phyloP scores from a whole-genome alignment of 1,140 invertebrate species.

The Zaprionus africanus region DNA sequence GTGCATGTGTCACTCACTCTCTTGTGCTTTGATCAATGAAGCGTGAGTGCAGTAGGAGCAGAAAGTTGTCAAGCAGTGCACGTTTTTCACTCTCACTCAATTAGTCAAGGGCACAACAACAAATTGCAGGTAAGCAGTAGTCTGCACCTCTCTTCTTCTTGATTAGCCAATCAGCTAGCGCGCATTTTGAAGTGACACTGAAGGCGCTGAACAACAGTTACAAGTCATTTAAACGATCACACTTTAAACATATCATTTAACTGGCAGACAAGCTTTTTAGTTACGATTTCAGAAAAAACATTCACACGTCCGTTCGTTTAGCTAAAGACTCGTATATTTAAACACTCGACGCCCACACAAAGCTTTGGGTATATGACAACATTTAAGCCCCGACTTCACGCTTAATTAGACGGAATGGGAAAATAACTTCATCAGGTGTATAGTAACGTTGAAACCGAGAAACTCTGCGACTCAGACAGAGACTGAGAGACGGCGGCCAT shows the following conservation, averaged over 20 bases:
- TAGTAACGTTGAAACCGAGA: slow-evolving; percentile 18
- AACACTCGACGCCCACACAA: slow-evolving; percentile 50
- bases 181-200: not conserved
- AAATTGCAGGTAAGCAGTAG: not conserved
- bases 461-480: slow-evolving; percentile 4
- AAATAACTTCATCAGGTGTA: slow-evolving; percentile 62
- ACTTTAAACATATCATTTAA: slow-evolving; percentile 5
- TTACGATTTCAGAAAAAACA: slow-evolving; percentile 14
- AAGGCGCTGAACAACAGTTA: not conserved
- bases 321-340: slow-evolving; percentile 22
- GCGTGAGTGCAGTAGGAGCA: not conserved
- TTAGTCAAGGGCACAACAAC: not conserved
- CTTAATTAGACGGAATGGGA: slow-evolving; percentile 71
- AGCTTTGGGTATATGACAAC: slow-evolving; percentile 42
- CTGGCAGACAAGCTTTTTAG: slow-evolving; percentile 11
- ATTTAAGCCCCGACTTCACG: slow-evolving; percentile 72
- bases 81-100: not conserved
- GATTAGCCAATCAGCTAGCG: not conserved
- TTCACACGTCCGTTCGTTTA: slow-evolving; percentile 29
- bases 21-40: not conserved
- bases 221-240: slow-evolving; percentile 1
- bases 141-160: not conserved
- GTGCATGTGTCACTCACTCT: not conserved
- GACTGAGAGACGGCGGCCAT: slow-evolving; percentile 5
- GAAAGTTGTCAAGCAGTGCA: not conserved